Percentiles rank a stretch among this genome's conserved stretches.
Conservation (phyloP, 2,888 invertebrate genomes). For the Cremastobaeus sp. region DNA sequence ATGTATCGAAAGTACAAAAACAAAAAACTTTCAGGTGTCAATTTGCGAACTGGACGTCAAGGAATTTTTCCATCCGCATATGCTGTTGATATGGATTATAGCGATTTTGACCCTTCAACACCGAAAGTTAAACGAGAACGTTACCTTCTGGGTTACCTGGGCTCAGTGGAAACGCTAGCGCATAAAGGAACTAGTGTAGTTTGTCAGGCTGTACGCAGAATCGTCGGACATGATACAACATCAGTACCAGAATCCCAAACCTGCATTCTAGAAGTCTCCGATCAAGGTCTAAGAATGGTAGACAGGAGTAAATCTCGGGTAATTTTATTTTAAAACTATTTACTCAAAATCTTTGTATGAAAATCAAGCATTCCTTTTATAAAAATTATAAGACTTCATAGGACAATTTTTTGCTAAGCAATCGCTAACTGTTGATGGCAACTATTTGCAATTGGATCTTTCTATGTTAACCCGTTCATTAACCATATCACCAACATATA, state of each 20-base stretch:
- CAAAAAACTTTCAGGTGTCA: slow-evolving; percentile 84
- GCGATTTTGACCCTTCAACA: slow-evolving; percentile 94
- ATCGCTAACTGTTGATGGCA: no score
- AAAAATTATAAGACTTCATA: no score
- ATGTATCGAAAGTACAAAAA: no score
- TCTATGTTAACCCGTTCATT: no score
- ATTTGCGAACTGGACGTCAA: slow-evolving; percentile 93
- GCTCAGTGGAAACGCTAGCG: slow-evolving; percentile 96
- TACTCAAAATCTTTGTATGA: no score
- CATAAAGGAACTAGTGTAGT: slow-evolving; percentile 98
- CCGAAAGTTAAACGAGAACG: slow-evolving; percentile 91
- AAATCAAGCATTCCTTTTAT: no score
- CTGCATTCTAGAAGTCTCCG: slow-evolving; percentile 95
- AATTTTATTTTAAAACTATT: slow-evolving; percentile 69
- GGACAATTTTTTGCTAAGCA: no score
- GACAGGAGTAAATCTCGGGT: slow-evolving; percentile 90
- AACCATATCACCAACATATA: no score
- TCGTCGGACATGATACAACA: slow-evolving; percentile 82
- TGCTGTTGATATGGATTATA: slow-evolving; percentile 97
- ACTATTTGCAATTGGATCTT: no score
- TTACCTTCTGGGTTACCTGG: slow-evolving; percentile 94
- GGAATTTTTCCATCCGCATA: slow-evolving; percentile 99
- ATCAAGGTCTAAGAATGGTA: slow-evolving; percentile 96
- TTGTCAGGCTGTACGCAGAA: slow-evolving; percentile 93
- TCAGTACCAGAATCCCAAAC: slow-evolving; percentile 86